Percentiles rank a stretch among this genome's conserved stretches.
Evolutionary conservation across 2,888 invertebrate species (phyloP).

Genomic region (Pachymerium ferrugineum): DNA sequence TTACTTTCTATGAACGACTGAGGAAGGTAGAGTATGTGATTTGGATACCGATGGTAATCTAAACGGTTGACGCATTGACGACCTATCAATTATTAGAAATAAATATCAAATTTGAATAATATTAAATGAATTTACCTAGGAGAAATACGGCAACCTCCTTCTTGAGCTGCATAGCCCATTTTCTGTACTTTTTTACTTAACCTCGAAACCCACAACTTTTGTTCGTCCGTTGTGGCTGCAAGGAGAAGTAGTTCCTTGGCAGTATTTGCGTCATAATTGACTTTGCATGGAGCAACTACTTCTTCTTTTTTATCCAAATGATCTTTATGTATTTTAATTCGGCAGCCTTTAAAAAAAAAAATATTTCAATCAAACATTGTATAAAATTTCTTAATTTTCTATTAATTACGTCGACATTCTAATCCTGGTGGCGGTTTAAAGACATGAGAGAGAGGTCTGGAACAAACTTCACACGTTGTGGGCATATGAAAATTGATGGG

Average conservation of each 20-base stretch:
- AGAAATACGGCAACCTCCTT: slow-evolving; percentile 63
- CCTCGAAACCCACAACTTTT: slow-evolving; percentile 86
- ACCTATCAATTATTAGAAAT: slow-evolving; percentile 10
- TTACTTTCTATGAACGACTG: slow-evolving; percentile 30
- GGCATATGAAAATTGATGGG: slow-evolving; percentile 97
- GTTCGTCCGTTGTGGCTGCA: slow-evolving; percentile 77
- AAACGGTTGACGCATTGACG: slow-evolving; percentile 34
- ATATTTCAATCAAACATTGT: background rate
- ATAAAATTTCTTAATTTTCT: background rate
- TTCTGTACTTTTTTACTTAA: slow-evolving; percentile 88
- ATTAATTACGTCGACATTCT: slow-evolving; percentile 78
- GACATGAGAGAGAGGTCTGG: slow-evolving; percentile 95
- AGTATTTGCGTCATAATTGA: slow-evolving; percentile 87
- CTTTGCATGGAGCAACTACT: slow-evolving; percentile 88
- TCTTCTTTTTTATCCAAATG: slow-evolving; percentile 83
- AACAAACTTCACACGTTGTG: slow-evolving; percentile 95
- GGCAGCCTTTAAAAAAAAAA: slow-evolving; percentile 64
- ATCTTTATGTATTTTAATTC: slow-evolving; percentile 95
- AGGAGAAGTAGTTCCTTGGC: slow-evolving; percentile 90
- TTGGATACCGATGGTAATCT: slow-evolving; percentile 29
- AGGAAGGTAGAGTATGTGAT: slow-evolving; percentile 34
- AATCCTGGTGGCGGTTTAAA: slow-evolving; percentile 95
- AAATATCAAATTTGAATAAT: background rate
- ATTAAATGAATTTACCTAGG: slow-evolving; percentile 57
- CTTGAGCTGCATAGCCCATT: slow-evolving; percentile 82